Evolutionary conservation across 2,797 vertebrate genomes (phyloP).

Genomic region (Staurois parvus): DNA sequence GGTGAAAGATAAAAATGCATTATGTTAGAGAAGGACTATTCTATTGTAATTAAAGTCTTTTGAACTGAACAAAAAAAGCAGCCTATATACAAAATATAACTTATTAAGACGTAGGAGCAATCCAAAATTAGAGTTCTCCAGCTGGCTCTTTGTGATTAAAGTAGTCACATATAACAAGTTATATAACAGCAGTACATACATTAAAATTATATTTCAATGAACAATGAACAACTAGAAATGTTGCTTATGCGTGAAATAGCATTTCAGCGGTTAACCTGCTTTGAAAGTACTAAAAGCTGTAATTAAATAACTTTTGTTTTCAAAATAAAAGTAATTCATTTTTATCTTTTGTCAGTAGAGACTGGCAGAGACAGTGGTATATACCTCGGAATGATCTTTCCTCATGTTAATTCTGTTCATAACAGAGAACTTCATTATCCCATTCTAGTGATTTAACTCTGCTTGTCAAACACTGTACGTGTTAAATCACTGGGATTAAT

Average conservation of each 20-base stretch:
- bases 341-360: constrained; percentile 4
- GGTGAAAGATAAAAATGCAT: neutral
- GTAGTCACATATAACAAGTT: constrained; percentile 38
- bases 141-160: constrained; percentile 40
- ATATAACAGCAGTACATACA: constrained; percentile 21
- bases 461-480: constrained; percentile 35
- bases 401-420: constrained; percentile 30
- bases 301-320: constrained; percentile 39
- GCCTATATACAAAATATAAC: constrained; percentile 7
- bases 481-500: constrained; percentile 30
- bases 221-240: constrained; percentile 42
- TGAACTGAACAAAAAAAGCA: neutral
- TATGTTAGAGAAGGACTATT: neutral
- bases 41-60: constrained; percentile 32
- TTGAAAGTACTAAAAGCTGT: constrained; percentile 37
- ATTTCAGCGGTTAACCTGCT: constrained; percentile 9
- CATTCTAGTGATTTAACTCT: constrained; percentile 29
- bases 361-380: neutral
- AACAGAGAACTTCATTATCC: constrained; percentile 4
- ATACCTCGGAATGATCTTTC: neutral
- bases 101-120: neutral
- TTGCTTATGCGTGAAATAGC: neutral
- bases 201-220: constrained; percentile 29
- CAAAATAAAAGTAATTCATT: constrained; percentile 22
- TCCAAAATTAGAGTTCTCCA: constrained; percentile 23